Base-by-base conservation (phyloP, 2,113 vertebrate genomes). In the Corydoras sp. region DNA sequence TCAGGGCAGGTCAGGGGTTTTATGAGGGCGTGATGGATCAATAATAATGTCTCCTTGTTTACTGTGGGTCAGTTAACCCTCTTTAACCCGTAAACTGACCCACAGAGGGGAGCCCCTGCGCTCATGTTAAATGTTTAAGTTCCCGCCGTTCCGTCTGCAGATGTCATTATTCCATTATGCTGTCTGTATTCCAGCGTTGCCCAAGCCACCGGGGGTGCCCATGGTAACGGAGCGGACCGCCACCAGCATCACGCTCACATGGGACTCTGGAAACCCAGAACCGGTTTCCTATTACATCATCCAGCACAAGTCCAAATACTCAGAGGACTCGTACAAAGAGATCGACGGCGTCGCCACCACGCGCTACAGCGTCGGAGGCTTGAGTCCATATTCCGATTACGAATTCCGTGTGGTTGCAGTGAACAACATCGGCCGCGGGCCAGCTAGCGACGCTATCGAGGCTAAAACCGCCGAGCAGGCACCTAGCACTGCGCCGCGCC, bases 211-310 rank as follows among this genome's bases (percentile, higher is more conserved):
- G 62, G 95, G 96, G 78, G 91, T 90, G 62, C 96, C 96, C 18
- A 85, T 97, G 31, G 94, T 99, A 78, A 99, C 95, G 0, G 97
- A 99, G 84, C 95, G 94, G 71, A 99, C 96, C 50, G 97, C 96
- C 29, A 99, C 97, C 58, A 99, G 97, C 88, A 98, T 99, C 81
- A 99, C 97, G 0, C 71, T 99, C 85, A 97, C 96, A 0, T 99
- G 97, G 97, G 97, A 99, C 85, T 99, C 97, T 61, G 97, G 96
- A 71, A 99, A 99, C 81, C 95, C 97, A 12, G 97, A 99, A 76
- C 96, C 95, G 0, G 93, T 99, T 75, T 95, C 96, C 77, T 97
- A 98, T 80, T 99, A 99, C 85, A 95, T 98, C 86, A 98, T 99
- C 77, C 95, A 97, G 68, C 95, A 98, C 89, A 96, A 95, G 84